Base-by-base conservation (phyloP, 1,140 invertebrate genomes). In the Cotesia typhae region DNA sequence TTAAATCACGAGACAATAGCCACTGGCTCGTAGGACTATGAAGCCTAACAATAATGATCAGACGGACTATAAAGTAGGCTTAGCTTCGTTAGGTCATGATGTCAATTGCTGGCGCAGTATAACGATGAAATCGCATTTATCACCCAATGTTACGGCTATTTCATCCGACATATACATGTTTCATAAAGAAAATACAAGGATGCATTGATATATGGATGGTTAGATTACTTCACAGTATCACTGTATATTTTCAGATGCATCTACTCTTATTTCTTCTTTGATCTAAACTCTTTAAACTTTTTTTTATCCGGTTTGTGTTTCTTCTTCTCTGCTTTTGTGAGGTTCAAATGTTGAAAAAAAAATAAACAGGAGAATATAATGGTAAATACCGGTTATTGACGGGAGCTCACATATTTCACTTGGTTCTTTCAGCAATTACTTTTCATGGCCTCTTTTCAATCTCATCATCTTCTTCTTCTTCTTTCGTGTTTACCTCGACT, bases 351-450 rank as follows among this genome's bases (percentile, higher is more conserved):
- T 68, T 51, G 61, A 60, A 57, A 67, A 76, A 73, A 51, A 47
- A 51, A 47, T 60, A 64, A 61, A 70, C 61, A 67, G 41, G 67
- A 64, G 73, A 67, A 47, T 66, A 70, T 41, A 59, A 66, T 57
- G 71, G 68, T 65, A 75, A 55, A 79, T 78, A 84, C 82, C 81
- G 82, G 82, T 84, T 84, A 80, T 82, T 82, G 80, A 80, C 78
- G 79, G 79, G 71, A 74, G 73, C 81, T 81, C 74, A 75, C 77
- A 81, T 83, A 83, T 81, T 83, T 83, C 80, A 83, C 79, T 77
- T 76, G 74, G 41, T 59, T 70, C 47, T 6, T 59, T 63, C 51
- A 17, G 69, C 60, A 35, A 61, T 61, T 37, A 20, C 35, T 61
- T 61, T 61, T 61, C 60, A 61, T 20, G 53, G 53, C n/a, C 35